Evolutionary conservation across 2,888 invertebrate genomes (phyloP).

Genomic region (Oscheius sp.): DNA sequence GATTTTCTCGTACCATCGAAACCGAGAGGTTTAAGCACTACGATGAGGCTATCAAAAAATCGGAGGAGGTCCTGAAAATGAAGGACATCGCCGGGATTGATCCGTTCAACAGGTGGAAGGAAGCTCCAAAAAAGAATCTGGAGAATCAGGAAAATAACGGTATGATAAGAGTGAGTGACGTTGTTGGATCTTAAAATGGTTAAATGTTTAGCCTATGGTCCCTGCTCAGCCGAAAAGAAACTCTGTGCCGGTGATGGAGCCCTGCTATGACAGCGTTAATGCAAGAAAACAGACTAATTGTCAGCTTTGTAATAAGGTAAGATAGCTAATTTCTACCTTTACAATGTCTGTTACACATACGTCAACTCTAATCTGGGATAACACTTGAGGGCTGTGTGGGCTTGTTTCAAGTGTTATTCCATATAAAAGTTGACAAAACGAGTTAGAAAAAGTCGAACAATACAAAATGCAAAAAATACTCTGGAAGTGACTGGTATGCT

Average conservation of each 20-base stretch:
- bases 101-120: constrained; percentile 24
- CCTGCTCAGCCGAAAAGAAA: constrained; percentile 40
- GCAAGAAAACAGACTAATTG: constrained; percentile 36
- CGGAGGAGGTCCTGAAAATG: constrained; percentile 29
- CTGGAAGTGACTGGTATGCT: no score
- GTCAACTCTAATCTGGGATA: no score
- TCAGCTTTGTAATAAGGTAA: constrained; percentile 38
- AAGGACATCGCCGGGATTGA: constrained; percentile 38
- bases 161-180: constrained; percentile 7
- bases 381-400: no score
- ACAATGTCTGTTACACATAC: no score
- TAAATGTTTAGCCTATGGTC: constrained; percentile 30
- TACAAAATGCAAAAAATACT: not conserved
- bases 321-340: no score
- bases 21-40: constrained; percentile 40
- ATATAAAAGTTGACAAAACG: no score
- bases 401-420: no score
- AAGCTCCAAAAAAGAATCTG: constrained; percentile 7
- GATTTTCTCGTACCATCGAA: constrained; percentile 39
- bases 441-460: not conserved
- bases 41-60: constrained; percentile 36
- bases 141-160: constrained; percentile 21
- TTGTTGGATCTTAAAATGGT: not conserved
- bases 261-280: constrained; percentile 34
- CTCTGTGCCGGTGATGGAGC: constrained; percentile 30